phyloP scores from a whole-genome alignment of 2,113 vertebrate genomes.

The Baryphthengus martii region DNA sequence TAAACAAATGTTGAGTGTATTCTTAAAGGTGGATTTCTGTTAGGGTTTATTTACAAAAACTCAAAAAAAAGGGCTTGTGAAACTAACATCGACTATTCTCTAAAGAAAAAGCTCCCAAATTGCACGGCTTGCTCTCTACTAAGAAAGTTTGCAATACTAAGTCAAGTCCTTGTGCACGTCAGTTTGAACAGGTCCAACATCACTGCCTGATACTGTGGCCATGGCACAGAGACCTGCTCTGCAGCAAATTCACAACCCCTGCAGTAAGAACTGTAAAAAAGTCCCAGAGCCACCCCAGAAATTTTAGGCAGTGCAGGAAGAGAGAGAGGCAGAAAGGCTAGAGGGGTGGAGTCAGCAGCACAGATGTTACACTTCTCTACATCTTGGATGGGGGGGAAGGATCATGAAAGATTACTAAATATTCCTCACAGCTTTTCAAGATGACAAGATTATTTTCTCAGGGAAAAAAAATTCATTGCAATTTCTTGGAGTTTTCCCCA shows the following conservation, averaged over 20 bases:
- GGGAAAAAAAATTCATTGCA: not conserved
- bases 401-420: not conserved
- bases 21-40: not conserved
- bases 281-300: not conserved
- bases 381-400: accelerated
- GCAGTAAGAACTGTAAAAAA: not conserved
- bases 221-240: not conserved
- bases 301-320: not conserved
- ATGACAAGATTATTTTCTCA: not conserved
- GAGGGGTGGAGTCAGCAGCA: not conserved
- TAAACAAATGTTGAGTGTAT: not conserved
- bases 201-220: not conserved
- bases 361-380: not conserved
- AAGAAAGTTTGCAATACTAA: not conserved
- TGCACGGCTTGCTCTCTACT: not conserved
- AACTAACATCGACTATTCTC: not conserved
- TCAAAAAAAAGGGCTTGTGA: not conserved
- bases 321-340: not conserved
- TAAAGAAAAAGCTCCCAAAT: not conserved
- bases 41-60: not conserved
- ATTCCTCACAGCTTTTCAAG: not conserved
- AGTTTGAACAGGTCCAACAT: not conserved
- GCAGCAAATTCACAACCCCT: not conserved
- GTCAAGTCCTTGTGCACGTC: not conserved
- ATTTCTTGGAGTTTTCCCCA: not conserved